A percentile compares a stretch with the other conserved stretches of the same genome.
phyloP scores from a whole-genome alignment of 2,797 vertebrate species.

The Nasua narica region DNA sequence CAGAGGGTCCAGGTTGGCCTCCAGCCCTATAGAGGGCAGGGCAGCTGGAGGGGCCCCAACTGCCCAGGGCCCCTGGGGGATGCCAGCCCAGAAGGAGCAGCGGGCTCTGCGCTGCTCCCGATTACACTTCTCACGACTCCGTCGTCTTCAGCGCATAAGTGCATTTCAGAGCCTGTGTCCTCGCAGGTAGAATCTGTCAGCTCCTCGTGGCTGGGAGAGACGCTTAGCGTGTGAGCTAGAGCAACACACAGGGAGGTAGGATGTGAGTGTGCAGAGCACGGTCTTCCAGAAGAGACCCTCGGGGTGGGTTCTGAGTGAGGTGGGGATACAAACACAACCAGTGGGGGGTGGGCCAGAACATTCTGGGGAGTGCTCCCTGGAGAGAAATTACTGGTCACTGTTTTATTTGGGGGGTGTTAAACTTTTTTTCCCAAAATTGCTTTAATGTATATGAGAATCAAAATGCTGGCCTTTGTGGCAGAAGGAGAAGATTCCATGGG shows the following conservation, averaged over 20 bases:
- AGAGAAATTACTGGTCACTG: not conserved
- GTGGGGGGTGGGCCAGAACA: not conserved
- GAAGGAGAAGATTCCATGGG: not conserved
- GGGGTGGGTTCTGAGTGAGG: not conserved
- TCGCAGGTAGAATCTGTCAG: not conserved
- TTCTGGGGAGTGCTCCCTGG: not conserved
- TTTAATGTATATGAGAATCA: not conserved
- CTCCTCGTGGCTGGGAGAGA: not conserved
- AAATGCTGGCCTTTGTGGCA: not conserved
- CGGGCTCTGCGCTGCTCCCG: not conserved
- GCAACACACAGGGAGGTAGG: not conserved
- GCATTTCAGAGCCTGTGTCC: not conserved
- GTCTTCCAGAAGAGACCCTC: not conserved
- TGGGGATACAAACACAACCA: not conserved
- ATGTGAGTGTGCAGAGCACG: not conserved
- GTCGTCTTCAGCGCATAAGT: not conserved
- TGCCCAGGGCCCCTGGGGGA: rapidly evolving
- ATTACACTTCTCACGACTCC: not conserved
- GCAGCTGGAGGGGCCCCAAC: too few relatives aligned
- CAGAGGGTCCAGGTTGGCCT: rapidly evolving
- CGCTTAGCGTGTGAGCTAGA: too few relatives aligned
- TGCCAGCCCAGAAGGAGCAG: not conserved
- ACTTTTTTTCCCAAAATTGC: not conserved
- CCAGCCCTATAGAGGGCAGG: not conserved
- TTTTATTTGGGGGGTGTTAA: not conserved